Evolutionary conservation across 2,888 invertebrate genomes (phyloP).

Genomic region (Melanophora roralis): DNA sequence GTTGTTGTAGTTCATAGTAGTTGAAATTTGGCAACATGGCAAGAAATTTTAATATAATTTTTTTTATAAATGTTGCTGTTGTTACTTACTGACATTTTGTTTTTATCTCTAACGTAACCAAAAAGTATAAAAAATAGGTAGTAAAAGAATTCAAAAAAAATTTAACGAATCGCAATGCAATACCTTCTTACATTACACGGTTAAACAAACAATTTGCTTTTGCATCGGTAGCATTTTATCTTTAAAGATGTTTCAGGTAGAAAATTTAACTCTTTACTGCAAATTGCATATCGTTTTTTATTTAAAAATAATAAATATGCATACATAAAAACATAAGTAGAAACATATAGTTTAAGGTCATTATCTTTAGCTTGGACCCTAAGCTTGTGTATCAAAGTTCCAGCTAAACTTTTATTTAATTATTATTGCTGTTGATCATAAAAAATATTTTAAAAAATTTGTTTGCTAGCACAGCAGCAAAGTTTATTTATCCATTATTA

Average conservation of each 20-base stretch:
- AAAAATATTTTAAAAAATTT: too few species aligned
- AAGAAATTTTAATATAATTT: conserved; percentile 47
- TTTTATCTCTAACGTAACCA: conserved; percentile 47
- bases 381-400: too few species aligned
- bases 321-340: background rate
- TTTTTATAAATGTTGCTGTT: conserved; percentile 22
- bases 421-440: too few species aligned
- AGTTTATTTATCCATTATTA: too few species aligned
- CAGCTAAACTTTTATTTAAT: too few species aligned
- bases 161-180: conserved; percentile 14
- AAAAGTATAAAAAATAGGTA: conserved; percentile 26
- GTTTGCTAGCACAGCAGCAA: too few species aligned
- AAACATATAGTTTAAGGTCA: too few species aligned
- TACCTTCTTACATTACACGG: conserved; percentile 15
- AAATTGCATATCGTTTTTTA: too few species aligned
- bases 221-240: background rate
- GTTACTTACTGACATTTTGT: conserved; percentile 45
- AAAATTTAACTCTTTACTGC: background rate
- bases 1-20: conserved; percentile 18
- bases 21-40: conserved; percentile 60
- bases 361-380: too few species aligned
- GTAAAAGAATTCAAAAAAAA: background rate
- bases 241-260: conserved; percentile 17
- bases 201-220: background rate
- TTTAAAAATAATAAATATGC: too few species aligned